Evolutionary conservation across 2,113 vertebrate species (phyloP), one percentile per base, ranked within the genome.

Genomic region (Neolamprologus fasciatus): DNA sequence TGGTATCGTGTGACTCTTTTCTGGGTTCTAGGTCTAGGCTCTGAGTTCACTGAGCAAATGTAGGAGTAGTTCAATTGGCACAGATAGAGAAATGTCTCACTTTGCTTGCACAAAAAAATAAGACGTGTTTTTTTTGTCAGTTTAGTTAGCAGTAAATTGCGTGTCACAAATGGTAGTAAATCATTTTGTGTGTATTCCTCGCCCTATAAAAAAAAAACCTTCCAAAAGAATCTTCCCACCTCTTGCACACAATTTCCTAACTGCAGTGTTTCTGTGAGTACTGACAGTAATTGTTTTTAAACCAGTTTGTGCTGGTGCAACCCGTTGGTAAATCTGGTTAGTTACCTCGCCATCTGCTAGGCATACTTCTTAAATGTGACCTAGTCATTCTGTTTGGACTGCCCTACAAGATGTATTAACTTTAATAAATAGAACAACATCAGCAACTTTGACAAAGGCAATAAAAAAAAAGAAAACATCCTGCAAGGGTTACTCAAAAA

Each of bases 231-330:
- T 33, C 28, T 66, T 66, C 61, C 61, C 7, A 37, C 0, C 19
- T 66, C 33, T 66, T 66, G 17, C 61, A 8, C 33, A 21, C 33
- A 21, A 21, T 66, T 37, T 37, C 19, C 61, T 66, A 37, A 37
- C 61, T 21, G 61, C 61, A 37, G 10, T 37, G 61, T 37, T 66
- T 66, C 19, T 66, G 33, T n/a, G n/a, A 66, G 33, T 66, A 37
- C 19, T 37, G 33, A 66, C 4, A 66, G 6, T 66, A 37, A 37
- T 37, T 66, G 33, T 66, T 68, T 68, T 68, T 68, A 40, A 40
- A 1, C 63, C 63, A 40, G 63, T 68, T 68, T 21, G 35, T 68
- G 35, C 63, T 68, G 61, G 10, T 37, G 61, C 6, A 66, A 66
- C 19, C 7, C 7, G 0, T 21, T 66, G 19, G 61, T 66, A 66